Conservation (phyloP, 92 coral and sea anemone species). For the Actinernus sp. region DNA sequence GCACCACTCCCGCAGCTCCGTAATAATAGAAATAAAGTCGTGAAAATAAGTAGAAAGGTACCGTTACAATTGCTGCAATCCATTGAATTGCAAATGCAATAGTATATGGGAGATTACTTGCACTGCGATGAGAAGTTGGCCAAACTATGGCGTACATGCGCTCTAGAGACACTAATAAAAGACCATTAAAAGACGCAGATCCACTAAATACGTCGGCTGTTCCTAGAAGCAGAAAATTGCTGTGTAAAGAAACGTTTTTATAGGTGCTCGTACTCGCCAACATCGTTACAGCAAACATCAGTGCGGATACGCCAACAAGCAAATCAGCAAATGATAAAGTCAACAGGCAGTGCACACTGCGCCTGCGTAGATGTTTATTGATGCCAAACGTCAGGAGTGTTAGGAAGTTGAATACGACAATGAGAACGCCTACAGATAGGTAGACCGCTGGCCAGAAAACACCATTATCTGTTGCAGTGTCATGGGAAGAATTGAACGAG, state of each 20-base stretch:
- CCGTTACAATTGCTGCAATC: background rate
- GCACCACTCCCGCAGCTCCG: background rate
- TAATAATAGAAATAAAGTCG: background rate
- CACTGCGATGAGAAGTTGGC: background rate
- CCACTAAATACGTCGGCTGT: background rate
- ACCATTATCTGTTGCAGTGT: background rate
- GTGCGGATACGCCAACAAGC: background rate
- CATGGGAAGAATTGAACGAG: too few relatives aligned
- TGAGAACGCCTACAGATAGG: background rate
- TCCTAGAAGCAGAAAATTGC: background rate
- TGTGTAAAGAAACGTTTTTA: background rate
- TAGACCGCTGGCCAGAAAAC: background rate
- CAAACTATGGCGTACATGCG: background rate
- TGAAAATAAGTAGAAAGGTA: background rate
- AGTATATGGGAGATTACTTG: background rate
- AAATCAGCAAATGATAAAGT: background rate
- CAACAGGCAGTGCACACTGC: background rate
- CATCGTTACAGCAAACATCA: background rate
- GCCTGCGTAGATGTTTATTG: background rate
- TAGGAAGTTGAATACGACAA: background rate
- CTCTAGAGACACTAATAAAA: background rate
- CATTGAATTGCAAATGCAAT: background rate
- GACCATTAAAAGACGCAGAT: background rate
- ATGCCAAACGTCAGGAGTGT: background rate
- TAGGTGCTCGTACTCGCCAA: background rate